phyloP scores from a whole-genome alignment of 1,140 invertebrate genomes.

The Drosophila nannoptera region DNA sequence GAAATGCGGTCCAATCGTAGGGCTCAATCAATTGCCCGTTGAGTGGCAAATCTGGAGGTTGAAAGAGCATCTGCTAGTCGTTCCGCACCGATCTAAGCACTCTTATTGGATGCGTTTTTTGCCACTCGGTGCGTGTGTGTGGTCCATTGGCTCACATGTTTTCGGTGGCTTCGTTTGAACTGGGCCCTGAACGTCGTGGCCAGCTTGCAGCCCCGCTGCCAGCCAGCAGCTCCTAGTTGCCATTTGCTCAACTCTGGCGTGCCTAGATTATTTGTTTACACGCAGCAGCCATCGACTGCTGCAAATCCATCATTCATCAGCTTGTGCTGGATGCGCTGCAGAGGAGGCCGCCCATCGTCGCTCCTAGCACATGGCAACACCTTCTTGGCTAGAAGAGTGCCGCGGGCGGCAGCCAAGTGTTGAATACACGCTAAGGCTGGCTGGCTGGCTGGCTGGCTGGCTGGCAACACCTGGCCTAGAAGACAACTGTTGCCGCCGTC shows the following conservation, averaged over 20 bases:
- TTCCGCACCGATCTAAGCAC: neutral
- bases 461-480: constrained; percentile 46
- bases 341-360: constrained; percentile 1
- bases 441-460: neutral
- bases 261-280: constrained; percentile 77
- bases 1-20: too few relatives aligned
- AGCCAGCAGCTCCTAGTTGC: neutral
- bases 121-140: constrained; percentile 53
- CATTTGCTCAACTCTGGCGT: constrained; percentile 17
- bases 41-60: neutral
- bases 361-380: constrained; percentile 70
- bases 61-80: constrained; percentile 9
- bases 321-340: constrained; percentile 14
- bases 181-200: constrained; percentile 12
- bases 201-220: neutral
- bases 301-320: constrained; percentile 43
- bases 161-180: constrained; percentile 73
- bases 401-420: constrained; percentile 44
- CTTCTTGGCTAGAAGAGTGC: constrained; percentile 48
- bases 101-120: constrained; percentile 8
- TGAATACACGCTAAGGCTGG: constrained; percentile 27
- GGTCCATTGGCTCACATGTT: constrained; percentile 68
- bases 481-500: constrained; percentile 32
- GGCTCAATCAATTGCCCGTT: too few relatives aligned
- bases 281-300: constrained; percentile 59